phyloP scores from a whole-genome alignment of 2,888 invertebrate species.

The Rutpela maculata region DNA sequence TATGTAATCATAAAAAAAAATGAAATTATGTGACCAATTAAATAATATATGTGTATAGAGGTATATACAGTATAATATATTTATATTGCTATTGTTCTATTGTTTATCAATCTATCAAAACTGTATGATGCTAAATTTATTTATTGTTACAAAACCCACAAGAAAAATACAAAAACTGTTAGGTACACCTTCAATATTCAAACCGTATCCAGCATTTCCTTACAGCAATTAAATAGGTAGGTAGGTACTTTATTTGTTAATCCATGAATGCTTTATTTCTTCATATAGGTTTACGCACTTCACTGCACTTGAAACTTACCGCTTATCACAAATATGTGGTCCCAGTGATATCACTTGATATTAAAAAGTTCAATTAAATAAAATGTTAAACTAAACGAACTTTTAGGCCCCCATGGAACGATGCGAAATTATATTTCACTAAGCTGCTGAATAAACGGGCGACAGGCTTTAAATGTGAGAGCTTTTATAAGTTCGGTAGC shows the following conservation, averaged over 20 bases:
- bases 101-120: background rate
- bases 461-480: conserved; percentile 74
- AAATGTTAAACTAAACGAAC: conserved; percentile 59
- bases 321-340: conserved; percentile 70
- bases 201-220: background rate
- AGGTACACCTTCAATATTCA: conserved; percentile 1
- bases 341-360: conserved; percentile 69
- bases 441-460: conserved; percentile 78
- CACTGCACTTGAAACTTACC: conserved; percentile 70
- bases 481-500: conserved; percentile 79
- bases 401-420: conserved; percentile 46
- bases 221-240: background rate
- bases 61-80: no score
- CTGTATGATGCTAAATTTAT: background rate
- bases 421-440: conserved; percentile 45
- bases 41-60: background rate
- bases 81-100: background rate
- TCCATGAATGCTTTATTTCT: conserved; percentile 11
- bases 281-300: conserved; percentile 49
- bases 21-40: background rate
- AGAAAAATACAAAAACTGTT: conserved; percentile 14
- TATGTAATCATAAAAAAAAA: conserved; percentile 25
- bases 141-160: background rate
- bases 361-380: conserved; percentile 53
- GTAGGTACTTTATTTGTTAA: conserved; percentile 21